Percentiles rank a stretch among this genome's conserved stretches.
These are phyloP conservation scores for Cepaea hortensis DNA, from an alignment of 2,888 invertebrate species.

Conservation along the genomic window DNA sequence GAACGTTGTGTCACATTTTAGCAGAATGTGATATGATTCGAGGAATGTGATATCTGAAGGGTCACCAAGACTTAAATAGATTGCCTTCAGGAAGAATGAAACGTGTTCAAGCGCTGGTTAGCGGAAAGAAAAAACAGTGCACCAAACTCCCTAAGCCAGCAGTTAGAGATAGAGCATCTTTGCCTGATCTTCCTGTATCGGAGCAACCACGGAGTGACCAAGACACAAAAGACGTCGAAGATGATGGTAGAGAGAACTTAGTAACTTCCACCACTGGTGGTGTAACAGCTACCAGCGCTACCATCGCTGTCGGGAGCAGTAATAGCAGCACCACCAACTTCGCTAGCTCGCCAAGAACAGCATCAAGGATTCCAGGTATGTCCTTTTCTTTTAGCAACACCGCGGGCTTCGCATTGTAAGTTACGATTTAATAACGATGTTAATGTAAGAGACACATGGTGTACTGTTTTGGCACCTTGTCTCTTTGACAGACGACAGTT, in stretches of 20 bases:
- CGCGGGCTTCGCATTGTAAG: too few species aligned
- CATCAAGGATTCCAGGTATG: conserved; percentile 24
- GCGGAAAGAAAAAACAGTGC: conserved; percentile 45
- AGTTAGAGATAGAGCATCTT: background rate
- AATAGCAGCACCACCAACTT: background rate
- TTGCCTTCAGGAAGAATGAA: conserved; percentile 27
- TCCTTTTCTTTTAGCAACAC: background rate
- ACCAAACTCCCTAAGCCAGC: conserved; percentile 44
- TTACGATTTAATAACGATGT: too few species aligned
- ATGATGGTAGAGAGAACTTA: background rate
- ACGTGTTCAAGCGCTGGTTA: conserved; percentile 44
- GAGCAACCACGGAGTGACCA: background rate
- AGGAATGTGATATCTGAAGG: background rate
- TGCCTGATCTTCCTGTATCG: background rate
- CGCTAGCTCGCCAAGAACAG: background rate
- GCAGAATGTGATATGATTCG: too few species aligned
- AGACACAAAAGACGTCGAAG: background rate
- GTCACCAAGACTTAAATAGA: background rate
- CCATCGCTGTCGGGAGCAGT: conserved; percentile 6
- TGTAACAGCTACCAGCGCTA: background rate
- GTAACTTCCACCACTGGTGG: background rate
- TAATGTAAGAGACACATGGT: too few species aligned
- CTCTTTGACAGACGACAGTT: too few species aligned
- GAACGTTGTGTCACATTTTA: too few species aligned
- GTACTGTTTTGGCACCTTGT: too few species aligned